Percentiles rank a stretch among this genome's conserved stretches.
Evolutionary conservation across 1,140 invertebrate species (phyloP).

Genomic region (Bombus cullumanus): DNA sequence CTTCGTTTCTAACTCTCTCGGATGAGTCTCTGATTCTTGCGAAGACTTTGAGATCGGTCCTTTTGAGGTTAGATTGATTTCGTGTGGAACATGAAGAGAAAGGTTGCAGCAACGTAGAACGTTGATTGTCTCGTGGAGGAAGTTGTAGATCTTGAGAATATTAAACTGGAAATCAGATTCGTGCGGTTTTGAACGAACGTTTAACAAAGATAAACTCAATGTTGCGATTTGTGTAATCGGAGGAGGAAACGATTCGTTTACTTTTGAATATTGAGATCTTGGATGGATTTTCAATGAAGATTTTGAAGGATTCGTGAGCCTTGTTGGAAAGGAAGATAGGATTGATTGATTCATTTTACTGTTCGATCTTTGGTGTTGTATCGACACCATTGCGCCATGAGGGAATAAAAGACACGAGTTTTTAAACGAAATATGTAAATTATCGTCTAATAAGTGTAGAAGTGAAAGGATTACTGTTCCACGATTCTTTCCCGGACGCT

Average conservation of each 20-base stretch:
- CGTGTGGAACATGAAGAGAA: neutral
- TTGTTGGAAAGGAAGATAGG: neutral
- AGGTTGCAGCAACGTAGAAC: neutral
- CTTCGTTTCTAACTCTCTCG: neutral
- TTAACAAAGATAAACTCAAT: neutral
- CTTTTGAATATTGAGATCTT: neutral
- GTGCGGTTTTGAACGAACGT: neutral
- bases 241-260: neutral
- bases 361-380: neutral
- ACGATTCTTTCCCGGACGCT: neutral
- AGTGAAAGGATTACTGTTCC: neutral
- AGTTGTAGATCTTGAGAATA: neutral
- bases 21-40: neutral
- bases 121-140: neutral
- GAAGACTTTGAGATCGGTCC: neutral
- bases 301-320: neutral
- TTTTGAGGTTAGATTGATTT: neutral
- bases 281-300: neutral
- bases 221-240: neutral
- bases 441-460: neutral
- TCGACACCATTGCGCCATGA: neutral
- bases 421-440: neutral
- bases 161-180: neutral
- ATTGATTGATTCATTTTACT: neutral
- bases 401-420: neutral